Percentiles rank a stretch among this genome's conserved stretches.
Conservation (phyloP, 2,113 vertebrate species). For the Siniperca chuatsi region DNA sequence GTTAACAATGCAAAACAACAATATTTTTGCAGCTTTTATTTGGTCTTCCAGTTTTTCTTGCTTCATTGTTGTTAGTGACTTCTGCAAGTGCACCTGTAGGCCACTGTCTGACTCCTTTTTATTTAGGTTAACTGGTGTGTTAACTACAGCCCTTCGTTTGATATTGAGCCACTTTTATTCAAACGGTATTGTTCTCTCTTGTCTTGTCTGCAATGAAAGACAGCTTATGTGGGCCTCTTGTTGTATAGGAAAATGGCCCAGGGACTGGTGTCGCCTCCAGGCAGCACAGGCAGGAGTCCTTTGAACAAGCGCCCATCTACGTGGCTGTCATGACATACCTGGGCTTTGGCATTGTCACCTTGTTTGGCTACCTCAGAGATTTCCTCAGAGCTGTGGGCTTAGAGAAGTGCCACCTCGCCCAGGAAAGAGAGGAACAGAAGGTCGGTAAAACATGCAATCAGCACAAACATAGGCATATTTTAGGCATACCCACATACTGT, state of each 20-base stretch:
- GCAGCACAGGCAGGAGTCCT: slow-evolving; percentile 82
- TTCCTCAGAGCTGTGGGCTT: slow-evolving; percentile 92
- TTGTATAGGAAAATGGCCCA: slow-evolving; percentile 86
- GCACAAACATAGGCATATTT: slow-evolving; percentile 30
- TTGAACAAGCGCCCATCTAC: slow-evolving; percentile 92
- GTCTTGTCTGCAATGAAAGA: slow-evolving; percentile 37
- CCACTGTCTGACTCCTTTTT: slow-evolving; percentile 8
- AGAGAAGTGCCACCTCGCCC: slow-evolving; percentile 89
- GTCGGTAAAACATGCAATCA: slow-evolving; percentile 78
- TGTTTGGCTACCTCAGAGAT: slow-evolving; percentile 95
- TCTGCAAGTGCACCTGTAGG: not conserved
- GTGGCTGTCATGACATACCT: slow-evolving; percentile 92
- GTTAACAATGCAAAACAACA: not conserved
- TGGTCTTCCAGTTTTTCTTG: not conserved
- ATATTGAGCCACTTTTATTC: slow-evolving; percentile 19
- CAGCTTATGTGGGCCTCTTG: slow-evolving; percentile 57
- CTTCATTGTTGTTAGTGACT: not conserved
- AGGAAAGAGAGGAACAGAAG: slow-evolving; percentile 93
- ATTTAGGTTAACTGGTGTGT: slow-evolving; percentile 20
- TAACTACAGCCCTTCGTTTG: slow-evolving; percentile 1
- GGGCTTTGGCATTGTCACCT: slow-evolving; percentile 90
- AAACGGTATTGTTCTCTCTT: slow-evolving; percentile 28
- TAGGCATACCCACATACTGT: slow-evolving; percentile 8
- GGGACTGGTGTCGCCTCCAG: slow-evolving; percentile 75
- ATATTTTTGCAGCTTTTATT: not conserved